Evolutionary conservation across 2,797 vertebrate genomes (phyloP).

Genomic region (Centropyge bicolor): DNA sequence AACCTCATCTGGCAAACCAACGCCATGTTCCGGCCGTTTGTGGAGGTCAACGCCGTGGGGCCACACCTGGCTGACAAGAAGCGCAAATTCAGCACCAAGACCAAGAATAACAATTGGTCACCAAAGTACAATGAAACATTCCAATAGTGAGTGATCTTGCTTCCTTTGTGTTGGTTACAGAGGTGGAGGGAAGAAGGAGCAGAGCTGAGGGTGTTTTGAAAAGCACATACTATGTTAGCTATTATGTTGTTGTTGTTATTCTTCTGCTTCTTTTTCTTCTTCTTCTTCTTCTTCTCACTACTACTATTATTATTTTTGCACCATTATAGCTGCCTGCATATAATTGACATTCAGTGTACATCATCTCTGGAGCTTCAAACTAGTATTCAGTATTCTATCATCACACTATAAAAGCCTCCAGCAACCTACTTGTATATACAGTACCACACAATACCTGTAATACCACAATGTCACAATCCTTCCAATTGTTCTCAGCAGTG

Average conservation of each 20-base stretch:
- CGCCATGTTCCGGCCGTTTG: slow-evolving; percentile 98
- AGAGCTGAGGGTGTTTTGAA: neutral
- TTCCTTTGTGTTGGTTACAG: neutral
- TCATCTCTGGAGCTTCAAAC: neutral
- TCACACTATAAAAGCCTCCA: neutral
- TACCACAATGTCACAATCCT: neutral
- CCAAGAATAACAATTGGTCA: slow-evolving; percentile 99
- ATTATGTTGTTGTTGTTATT: neutral
- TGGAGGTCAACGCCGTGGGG: slow-evolving; percentile 94
- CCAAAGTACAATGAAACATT: slow-evolving; percentile 99
- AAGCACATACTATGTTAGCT: neutral
- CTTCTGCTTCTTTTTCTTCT: neutral
- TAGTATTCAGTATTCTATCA: slow-evolving; percentile 9
- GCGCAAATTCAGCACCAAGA: slow-evolving; percentile 98
- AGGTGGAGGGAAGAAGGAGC: neutral
- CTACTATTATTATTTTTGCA: neutral
- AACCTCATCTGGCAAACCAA: slow-evolving; percentile 96
- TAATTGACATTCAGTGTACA: neutral
- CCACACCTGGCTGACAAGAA: slow-evolving; percentile 95
- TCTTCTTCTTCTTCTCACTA: neutral
- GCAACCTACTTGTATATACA: neutral
- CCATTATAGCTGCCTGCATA: neutral
- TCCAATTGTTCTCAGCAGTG: neutral
- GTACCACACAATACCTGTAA: slow-evolving; percentile 15
- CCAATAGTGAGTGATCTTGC: slow-evolving; percentile 92